Conservation (phyloP, 2,797 vertebrate genomes). For the Crossoptilon crossoptilon region DNA sequence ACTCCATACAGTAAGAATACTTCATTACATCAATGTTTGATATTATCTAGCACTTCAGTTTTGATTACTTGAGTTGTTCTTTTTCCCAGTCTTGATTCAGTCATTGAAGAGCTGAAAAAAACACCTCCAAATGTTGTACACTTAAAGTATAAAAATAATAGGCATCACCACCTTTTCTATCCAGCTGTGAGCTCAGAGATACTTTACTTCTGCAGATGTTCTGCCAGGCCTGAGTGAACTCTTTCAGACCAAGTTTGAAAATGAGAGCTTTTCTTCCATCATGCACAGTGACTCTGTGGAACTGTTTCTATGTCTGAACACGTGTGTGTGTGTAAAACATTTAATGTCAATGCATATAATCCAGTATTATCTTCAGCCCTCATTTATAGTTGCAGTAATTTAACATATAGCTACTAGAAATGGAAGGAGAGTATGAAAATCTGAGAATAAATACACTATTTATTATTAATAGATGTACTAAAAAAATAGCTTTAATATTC, state of each 20-base stretch:
- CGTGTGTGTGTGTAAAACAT: neutral
- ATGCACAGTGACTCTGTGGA: neutral
- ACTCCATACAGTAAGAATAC: neutral
- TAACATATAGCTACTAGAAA: neutral
- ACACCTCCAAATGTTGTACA: neutral
- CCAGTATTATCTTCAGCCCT: neutral
- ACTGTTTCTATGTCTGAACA: accelerated
- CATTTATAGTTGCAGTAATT: neutral
- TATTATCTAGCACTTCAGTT: neutral
- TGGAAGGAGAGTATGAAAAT: neutral
- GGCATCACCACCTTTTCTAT: neutral
- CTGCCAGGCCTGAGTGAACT: accelerated
- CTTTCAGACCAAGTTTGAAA: neutral
- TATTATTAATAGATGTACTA: neutral
- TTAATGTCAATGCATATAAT: neutral
- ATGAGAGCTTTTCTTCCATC: neutral
- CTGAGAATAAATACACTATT: neutral
- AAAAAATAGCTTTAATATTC: conserved; percentile 29
- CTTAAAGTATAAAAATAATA: neutral
- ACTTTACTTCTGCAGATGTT: neutral
- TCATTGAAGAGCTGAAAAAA: neutral
- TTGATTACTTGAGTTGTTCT: neutral
- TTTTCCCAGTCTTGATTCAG: neutral
- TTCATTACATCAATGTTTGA: neutral
- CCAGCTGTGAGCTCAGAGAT: neutral